phyloP scores from a whole-genome alignment of 2,888 invertebrate genomes.

The Merodon equestris region DNA sequence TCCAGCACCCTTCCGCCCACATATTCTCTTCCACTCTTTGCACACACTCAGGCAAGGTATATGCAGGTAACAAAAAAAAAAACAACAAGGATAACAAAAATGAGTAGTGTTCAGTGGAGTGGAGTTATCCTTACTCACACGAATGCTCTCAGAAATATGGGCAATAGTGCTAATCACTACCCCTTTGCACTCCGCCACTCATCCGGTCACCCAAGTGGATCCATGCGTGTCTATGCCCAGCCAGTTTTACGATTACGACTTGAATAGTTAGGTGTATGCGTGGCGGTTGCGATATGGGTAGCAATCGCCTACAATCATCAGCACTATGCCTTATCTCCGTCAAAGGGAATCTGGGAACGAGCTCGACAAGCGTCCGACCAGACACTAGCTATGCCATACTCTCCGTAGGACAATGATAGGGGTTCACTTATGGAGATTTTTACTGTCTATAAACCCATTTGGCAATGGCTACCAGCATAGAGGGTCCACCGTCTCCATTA shows the following conservation, averaged over 20 bases:
- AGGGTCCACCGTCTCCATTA: background rate
- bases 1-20: too few species aligned
- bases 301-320: slow-evolving; percentile 4
- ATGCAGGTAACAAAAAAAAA: background rate
- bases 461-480: background rate
- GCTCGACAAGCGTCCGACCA: background rate
- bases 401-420: slow-evolving; percentile 1
- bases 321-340: slow-evolving; percentile 2
- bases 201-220: background rate
- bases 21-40: too few species aligned
- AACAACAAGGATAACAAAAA: background rate
- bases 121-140: background rate
- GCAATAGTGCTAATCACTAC: slow-evolving; percentile 1
- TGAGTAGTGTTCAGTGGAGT: too few species aligned
- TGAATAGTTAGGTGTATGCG: too few species aligned
- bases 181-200: background rate
- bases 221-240: too few species aligned
- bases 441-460: background rate
- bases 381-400: too few species aligned
- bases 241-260: too few species aligned
- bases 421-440: background rate
- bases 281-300: too few species aligned
- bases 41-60: too few species aligned
- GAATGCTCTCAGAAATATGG: background rate
- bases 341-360: slow-evolving; percentile 10